Evolutionary conservation across 2,113 vertebrate species (phyloP), one percentile per base, ranked within the genome.

Genomic region (Forbesichthys agassizii): DNA sequence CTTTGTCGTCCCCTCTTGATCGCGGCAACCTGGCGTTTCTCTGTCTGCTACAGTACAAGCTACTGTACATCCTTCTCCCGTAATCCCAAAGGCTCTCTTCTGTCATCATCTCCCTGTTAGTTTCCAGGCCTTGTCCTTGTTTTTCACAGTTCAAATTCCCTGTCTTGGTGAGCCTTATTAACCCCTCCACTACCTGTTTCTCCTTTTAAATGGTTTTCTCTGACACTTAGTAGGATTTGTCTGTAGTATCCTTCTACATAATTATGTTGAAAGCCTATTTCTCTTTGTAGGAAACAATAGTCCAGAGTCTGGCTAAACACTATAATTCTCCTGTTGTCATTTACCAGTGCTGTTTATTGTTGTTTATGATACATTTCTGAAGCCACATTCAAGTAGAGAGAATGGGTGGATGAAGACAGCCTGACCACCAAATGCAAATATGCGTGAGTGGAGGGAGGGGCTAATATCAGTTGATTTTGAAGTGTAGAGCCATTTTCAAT

Each of bases 201-300:
- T 72, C 57, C 62, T 64, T 61, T 60, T 66, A 54, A 14, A 69
- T 59, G 46, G 54, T 4, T 69, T 69, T 65, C 57, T 56, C 66
- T 18, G 65, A 65, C 53, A 20, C 74, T 80, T 81, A 55, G 75
- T 68, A 77, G 78, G 75, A 77, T 89, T 85, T 86, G 68, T 64
- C 52, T 48, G 13, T 78, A 42, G 85, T 75, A 11, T 56, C 79
- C 48, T 67, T 79, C 72, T 80, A 74, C 77, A 85, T 86, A 83
- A 78, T 81, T 68, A 76, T 64, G 42, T 48, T 76, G 61, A 83
- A 86, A 83, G 73, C 67, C 72, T 20, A 66, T 86, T 84, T 80
- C 47, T 11, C 20, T 78, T 88, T 78, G 61, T 75, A 67, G 48
- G 61, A 81, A 81, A 83, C 83, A 82, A 74, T 63, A 56, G 61